Evolutionary conservation across 2,797 vertebrate genomes (phyloP).

Genomic region (Phaenicophaeus curvirostris): DNA sequence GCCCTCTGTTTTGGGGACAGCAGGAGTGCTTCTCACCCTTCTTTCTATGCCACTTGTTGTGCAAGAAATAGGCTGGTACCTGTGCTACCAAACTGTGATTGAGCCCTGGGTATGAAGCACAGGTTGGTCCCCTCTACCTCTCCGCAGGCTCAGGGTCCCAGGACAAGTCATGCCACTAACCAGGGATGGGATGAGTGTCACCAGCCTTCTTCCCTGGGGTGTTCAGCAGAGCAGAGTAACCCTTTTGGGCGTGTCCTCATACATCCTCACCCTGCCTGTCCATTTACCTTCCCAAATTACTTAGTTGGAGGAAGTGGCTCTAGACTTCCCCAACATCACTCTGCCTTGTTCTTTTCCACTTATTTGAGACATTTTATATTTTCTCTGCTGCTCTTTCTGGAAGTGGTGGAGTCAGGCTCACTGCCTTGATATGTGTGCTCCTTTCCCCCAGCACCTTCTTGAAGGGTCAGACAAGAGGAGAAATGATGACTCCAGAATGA

Average conservation of each 20-base stretch:
- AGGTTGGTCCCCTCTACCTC: neutral
- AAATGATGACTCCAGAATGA: neutral
- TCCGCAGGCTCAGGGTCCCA: neutral
- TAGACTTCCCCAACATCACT: neutral
- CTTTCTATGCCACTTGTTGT: neutral
- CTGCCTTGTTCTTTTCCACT: neutral
- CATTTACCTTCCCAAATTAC: neutral
- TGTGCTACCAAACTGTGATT: neutral
- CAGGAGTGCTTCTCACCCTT: accelerated
- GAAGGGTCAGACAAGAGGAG: neutral
- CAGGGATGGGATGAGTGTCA: neutral
- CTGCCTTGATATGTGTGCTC: neutral
- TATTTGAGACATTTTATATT: neutral
- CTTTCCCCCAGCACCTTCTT: neutral
- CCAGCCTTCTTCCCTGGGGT: neutral
- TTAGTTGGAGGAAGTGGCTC: neutral
- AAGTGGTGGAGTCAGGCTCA: neutral
- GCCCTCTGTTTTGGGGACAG: neutral
- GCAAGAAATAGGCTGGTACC: neutral
- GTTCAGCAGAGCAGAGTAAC: neutral
- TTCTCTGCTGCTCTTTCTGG: neutral
- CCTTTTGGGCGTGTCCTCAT: neutral
- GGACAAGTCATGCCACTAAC: neutral
- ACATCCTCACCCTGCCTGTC: neutral
- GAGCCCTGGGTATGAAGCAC: neutral